phyloP scores from a whole-genome alignment of 1,140 invertebrate species.

The Agraylea sexmaculata region DNA sequence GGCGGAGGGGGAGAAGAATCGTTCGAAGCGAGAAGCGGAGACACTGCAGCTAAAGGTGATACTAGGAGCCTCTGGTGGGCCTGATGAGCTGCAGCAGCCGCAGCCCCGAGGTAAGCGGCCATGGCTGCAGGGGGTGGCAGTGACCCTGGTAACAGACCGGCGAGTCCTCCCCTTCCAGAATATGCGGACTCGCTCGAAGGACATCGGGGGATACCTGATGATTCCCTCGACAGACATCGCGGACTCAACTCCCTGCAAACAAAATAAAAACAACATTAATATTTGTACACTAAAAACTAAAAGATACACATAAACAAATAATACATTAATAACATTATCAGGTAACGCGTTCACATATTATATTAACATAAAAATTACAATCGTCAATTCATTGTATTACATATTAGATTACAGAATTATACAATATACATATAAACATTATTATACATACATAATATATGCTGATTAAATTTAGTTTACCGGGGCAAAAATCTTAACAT shows the following conservation, averaged over 20 bases:
- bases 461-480: no score
- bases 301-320: no score
- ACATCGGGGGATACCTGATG: constrained; percentile 53
- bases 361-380: no score
- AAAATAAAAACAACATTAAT: constrained; percentile 24
- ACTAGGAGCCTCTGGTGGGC: constrained; percentile 67
- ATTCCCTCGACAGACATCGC: constrained; percentile 66
- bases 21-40: constrained; percentile 46
- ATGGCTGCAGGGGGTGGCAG: constrained; percentile 54
- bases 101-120: constrained; percentile 60
- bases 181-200: constrained; percentile 56
- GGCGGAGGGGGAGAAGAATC: constrained; percentile 60
- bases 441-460: no score
- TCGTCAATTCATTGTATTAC: no score
- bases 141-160: constrained; percentile 39
- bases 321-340: no score
- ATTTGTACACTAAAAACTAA: no score
- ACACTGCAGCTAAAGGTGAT: constrained; percentile 52
- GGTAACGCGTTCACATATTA: no score
- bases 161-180: constrained; percentile 49
- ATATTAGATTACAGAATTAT: no score
- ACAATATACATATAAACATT: no score
- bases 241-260: constrained; percentile 64
- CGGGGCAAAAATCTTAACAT: no score
- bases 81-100: constrained; percentile 49